A percentile compares a stretch with the other conserved stretches of the same genome.
These are phyloP conservation scores for Nerophis lumbriciformis DNA, from an alignment of 2,113 vertebrate species.

Conservation along the genomic window DNA sequence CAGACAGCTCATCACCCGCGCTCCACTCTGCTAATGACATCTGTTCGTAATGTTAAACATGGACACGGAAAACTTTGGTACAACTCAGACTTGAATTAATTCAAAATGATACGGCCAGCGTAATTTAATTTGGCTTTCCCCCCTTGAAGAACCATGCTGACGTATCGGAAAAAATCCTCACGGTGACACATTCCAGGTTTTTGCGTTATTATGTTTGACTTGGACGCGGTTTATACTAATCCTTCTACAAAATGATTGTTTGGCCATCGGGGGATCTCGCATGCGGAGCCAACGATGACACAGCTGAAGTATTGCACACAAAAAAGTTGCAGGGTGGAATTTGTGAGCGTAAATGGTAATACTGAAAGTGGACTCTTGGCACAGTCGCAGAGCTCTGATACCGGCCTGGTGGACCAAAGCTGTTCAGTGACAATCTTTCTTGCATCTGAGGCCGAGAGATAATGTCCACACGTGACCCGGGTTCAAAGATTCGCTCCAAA, in stretches of 20 bases:
- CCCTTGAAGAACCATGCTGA: constrained; percentile 49
- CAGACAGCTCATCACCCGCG: constrained; percentile 40
- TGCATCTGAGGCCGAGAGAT: constrained; percentile 31
- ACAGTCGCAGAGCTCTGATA: constrained; percentile 9
- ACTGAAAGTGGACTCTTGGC: constrained; percentile 22
- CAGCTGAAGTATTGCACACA: constrained; percentile 41
- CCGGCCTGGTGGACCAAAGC: constrained; percentile 42
- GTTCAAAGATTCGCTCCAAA: constrained; percentile 40
- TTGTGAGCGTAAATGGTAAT: constrained; percentile 14
- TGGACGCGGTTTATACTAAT: constrained; percentile 39
- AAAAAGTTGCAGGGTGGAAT: constrained; percentile 32
- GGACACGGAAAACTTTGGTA: constrained; percentile 52
- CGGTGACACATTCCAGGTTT: constrained; percentile 34
- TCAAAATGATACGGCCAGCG: constrained; percentile 39
- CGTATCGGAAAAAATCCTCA: constrained; percentile 49
- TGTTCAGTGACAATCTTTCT: constrained; percentile 50
- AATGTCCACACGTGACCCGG: constrained; percentile 25
- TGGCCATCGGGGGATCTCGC: constrained; percentile 34
- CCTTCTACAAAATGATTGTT: constrained; percentile 44
- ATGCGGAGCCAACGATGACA: constrained; percentile 58
- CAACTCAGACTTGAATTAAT: constrained; percentile 47
- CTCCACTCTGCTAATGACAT: constrained; percentile 44
- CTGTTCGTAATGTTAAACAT: constrained; percentile 53
- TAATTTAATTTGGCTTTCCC: constrained; percentile 49
- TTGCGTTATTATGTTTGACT: constrained; percentile 40